Evolutionary conservation across 2,888 invertebrate genomes (phyloP).

Genomic region (Heteromyza rotundicornis): DNA sequence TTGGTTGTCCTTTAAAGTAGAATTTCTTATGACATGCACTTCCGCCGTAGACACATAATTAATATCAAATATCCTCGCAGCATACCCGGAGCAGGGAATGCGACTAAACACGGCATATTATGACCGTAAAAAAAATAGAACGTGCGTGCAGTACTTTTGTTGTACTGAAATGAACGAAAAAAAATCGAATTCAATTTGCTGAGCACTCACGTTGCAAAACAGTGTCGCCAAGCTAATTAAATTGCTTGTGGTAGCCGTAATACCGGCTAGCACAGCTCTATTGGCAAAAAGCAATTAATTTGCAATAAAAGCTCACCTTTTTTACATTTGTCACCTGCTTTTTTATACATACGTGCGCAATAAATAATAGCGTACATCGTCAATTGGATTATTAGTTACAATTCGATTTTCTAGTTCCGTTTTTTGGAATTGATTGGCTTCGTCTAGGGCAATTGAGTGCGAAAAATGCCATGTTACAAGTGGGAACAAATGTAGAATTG

Average conservation of each 20-base stretch:
- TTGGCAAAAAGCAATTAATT: constrained; percentile 10
- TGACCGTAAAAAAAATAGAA: too few species aligned
- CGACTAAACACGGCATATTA: too few species aligned
- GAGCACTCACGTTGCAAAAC: not conserved
- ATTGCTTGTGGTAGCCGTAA: not conserved
- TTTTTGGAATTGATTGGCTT: not conserved
- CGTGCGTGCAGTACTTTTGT: too few species aligned
- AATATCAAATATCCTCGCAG: too few species aligned
- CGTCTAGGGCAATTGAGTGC: not conserved
- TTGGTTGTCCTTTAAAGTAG: too few species aligned
- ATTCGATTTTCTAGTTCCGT: not conserved
- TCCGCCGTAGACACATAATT: too few species aligned
- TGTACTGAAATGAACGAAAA: not conserved
- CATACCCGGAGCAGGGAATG: too few species aligned
- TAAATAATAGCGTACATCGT: not conserved
- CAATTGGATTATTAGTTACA: not conserved
- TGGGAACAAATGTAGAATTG: not conserved
- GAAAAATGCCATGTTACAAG: too few species aligned
- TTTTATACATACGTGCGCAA: not conserved
- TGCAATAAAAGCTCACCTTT: constrained; percentile 13
- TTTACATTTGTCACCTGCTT: not conserved
- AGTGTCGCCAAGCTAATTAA: not conserved
- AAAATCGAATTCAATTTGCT: not conserved
- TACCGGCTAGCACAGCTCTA: not conserved
- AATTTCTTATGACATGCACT: too few species aligned